These are phyloP conservation scores for Cyphomyrmex costatus DNA, from an alignment of 1,140 invertebrate species.

Conservation along the genomic window DNA sequence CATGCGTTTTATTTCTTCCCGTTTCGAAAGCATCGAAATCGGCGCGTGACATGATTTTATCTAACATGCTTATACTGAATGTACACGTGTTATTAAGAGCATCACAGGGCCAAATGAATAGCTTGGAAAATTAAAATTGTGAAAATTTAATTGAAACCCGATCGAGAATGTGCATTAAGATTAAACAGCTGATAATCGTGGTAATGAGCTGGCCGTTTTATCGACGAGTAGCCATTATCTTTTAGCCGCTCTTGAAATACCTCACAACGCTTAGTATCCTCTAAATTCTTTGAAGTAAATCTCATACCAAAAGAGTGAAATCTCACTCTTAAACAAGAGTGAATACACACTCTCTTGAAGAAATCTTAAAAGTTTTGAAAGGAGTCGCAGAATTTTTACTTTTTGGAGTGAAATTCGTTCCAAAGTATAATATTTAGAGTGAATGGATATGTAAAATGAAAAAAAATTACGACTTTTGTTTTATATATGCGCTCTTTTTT, in stretches of 20 bases:
- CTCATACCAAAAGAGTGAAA: too few species aligned
- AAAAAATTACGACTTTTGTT: slow-evolving; percentile 50
- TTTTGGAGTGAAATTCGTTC: too few species aligned
- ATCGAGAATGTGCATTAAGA: slow-evolving; percentile 72
- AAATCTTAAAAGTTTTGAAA: too few species aligned
- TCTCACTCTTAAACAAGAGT: too few species aligned
- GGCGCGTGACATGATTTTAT: background rate
- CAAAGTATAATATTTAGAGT: too few species aligned
- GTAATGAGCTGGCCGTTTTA: slow-evolving; percentile 58
- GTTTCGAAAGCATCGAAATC: background rate
- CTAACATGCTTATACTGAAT: slow-evolving; percentile 55
- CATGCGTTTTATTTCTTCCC: background rate
- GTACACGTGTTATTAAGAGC: slow-evolving; percentile 72
- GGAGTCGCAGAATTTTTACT: too few species aligned
- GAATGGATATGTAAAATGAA: slow-evolving; percentile 26
- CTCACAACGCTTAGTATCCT: too few species aligned
- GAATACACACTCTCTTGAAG: too few species aligned
- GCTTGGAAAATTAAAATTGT: slow-evolving; percentile 13
- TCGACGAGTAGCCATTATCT: slow-evolving; percentile 17
- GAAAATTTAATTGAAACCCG: slow-evolving; percentile 24
- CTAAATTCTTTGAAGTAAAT: too few species aligned
- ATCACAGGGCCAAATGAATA: slow-evolving; percentile 15
- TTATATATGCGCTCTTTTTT: background rate
- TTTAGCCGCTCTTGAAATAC: slow-evolving; percentile 7
- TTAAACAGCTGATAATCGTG: slow-evolving; percentile 60